Percentiles rank a stretch among this genome's conserved stretches.
phyloP scores from a whole-genome alignment of 1,140 invertebrate genomes.

The Palaemon carinicauda region DNA sequence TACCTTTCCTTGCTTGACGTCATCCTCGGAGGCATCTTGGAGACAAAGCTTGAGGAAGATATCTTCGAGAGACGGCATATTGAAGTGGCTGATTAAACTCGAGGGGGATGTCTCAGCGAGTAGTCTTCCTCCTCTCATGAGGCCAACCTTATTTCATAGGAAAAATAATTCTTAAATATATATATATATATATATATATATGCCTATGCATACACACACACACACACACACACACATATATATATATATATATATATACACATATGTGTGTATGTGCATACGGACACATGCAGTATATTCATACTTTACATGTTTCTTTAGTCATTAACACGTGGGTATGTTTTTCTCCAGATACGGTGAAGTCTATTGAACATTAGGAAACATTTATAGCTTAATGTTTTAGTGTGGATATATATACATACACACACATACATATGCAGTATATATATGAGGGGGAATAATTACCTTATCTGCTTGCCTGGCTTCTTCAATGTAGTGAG shows the following conservation, averaged over 20 bases:
- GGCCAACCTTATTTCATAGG: constrained; percentile 69
- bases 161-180: neutral
- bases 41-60: constrained; percentile 93
- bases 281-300: too few relatives aligned
- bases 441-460: neutral
- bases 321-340: too few relatives aligned
- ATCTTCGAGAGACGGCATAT: constrained; percentile 86
- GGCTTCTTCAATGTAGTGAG: constrained; percentile 94
- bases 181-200: constrained; percentile 4
- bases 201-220: neutral
- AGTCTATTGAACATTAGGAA: too few relatives aligned
- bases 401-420: neutral
- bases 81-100: constrained; percentile 81
- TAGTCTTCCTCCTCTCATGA: constrained; percentile 91
- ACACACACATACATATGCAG: neutral
- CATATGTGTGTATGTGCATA: neutral
- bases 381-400: too few relatives aligned
- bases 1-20: constrained; percentile 8
- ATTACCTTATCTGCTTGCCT: constrained; percentile 84
- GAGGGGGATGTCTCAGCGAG: constrained; percentile 92
- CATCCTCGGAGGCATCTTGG: constrained; percentile 63
- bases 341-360: too few relatives aligned
- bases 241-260: neutral
- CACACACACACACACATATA: neutral
- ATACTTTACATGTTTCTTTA: too few relatives aligned